Percentiles rank a stretch among this genome's conserved stretches.
Evolutionary conservation across 2,113 vertebrate species (phyloP).

Genomic region (Sylvia atricapilla): DNA sequence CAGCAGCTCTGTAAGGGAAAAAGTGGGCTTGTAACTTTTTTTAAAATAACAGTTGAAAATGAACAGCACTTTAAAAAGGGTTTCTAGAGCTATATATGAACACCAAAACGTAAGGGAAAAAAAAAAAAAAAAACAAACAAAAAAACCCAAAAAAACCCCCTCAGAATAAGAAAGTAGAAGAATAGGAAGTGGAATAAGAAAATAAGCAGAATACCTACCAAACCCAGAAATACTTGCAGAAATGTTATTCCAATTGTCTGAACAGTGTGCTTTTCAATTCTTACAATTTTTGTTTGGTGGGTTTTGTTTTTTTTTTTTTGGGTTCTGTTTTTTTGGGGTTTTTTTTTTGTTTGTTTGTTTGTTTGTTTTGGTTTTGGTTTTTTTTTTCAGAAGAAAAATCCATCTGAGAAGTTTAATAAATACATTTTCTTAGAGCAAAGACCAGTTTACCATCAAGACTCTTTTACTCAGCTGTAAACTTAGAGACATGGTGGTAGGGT

Average conservation of each 20-base stretch:
- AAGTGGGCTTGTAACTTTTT: neutral
- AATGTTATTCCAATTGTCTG: neutral
- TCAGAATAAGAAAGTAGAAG: neutral
- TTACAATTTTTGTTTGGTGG: neutral
- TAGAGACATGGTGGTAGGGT: neutral
- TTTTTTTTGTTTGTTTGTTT: neutral
- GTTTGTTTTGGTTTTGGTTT: too few species aligned
- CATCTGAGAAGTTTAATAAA: constrained; percentile 23
- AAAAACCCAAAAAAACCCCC: too few species aligned
- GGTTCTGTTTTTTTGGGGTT: neutral
- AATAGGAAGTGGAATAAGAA: neutral
- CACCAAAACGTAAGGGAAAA: neutral
- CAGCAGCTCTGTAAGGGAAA: neutral
- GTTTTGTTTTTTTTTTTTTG: too few species aligned
- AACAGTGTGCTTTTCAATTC: neutral
- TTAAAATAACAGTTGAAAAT: constrained; percentile 20
- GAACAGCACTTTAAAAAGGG: neutral
- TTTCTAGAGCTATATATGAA: constrained; percentile 5
- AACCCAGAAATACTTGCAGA: constrained; percentile 10
- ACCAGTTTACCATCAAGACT: constrained; percentile 7
- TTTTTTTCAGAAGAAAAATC: neutral
- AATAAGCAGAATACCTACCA: neutral
- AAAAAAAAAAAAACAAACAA: too few species aligned
- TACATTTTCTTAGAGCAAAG: constrained; percentile 39
- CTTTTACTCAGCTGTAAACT: neutral